Evolutionary conservation across 2,113 vertebrate species (phyloP).

Genomic region (Myiozetetes cayanensis): DNA sequence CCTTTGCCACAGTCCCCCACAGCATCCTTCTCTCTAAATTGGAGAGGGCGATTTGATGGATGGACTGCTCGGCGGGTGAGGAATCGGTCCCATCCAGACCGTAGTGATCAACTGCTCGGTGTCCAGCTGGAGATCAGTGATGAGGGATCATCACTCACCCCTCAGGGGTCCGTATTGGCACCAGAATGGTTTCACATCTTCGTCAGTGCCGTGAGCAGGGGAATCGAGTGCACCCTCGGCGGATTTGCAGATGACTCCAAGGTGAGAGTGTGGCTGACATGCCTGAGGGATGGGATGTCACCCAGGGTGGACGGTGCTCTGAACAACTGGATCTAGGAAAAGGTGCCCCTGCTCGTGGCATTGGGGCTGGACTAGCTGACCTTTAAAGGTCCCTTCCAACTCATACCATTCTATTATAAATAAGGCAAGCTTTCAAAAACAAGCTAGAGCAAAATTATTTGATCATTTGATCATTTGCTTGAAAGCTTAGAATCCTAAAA

Average conservation of each 20-base stretch:
- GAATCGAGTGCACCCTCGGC: not conserved
- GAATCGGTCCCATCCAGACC: not conserved
- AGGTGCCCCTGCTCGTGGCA: not conserved
- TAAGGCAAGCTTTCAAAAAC: not conserved
- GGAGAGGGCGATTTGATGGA: not conserved
- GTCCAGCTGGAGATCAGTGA: not conserved
- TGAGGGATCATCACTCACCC: not conserved
- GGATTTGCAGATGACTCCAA: not conserved
- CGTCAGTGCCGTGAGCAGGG: not conserved
- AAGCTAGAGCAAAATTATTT: not conserved
- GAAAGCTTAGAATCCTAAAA: not conserved
- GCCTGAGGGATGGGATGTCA: not conserved
- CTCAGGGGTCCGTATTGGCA: not conserved
- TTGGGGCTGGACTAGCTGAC: not conserved
- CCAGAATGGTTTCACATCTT: not conserved
- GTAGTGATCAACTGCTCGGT: not conserved
- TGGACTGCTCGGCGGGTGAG: not conserved
- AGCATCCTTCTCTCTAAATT: not conserved
- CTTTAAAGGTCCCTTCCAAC: not conserved
- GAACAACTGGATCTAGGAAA: no score
- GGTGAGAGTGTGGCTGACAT: not conserved
- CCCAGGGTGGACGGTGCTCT: rapidly evolving
- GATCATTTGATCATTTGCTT: not conserved
- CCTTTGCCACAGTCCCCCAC: not conserved
- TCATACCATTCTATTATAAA: not conserved